Evolutionary conservation across 2,888 invertebrate genomes (phyloP), one percentile per base, ranked within the genome.

Genomic region (Congeria kusceri): DNA sequence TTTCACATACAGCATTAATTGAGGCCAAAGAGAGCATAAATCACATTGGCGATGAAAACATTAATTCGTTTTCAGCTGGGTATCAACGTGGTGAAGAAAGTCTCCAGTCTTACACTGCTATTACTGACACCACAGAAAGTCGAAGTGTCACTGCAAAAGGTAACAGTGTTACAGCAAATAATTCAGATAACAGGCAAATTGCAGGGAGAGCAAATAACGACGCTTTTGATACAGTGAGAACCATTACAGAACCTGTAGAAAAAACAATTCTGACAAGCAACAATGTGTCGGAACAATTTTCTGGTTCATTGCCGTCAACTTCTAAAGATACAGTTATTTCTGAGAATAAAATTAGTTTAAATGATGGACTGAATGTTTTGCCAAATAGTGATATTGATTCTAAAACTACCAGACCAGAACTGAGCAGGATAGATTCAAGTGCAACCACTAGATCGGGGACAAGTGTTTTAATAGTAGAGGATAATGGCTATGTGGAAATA

Each of bases 381-480:
- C 20, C 9, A 53, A 53, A 53, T 25, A 11, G 29, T 58, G 11
- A 28, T n/a, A 27, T 23, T 58, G 58, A 61, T 39, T 9, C 13
- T 15, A 53, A 15, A 23, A 53, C 11, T 20, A n/a, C 20, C 13
- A 53, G 11, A 20, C 23, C 53, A 23, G n/a, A 53, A 53, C 25
- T 53, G 5, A 53, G n/a, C 20, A 61, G 61, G 29, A 5, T 39
- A 18, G 32, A 29, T n/a, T 61, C 61, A 20, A 39, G 32, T 61
- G 61, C 61, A 29, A 32, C 61, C 15, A 61, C 61, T 32, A 32
- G 15, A 3, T 61, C 61, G 5, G 61, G 32, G 23, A 32, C 32
- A 32, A 61, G 32, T 28, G 61, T 61, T 27, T 28, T 7, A 27
- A 61, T 29, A 18, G 61, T 32, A 18, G 61, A 61, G 15, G 61